Conservation (phyloP, 1,140 invertebrate genomes). For the Sycophila sp. region DNA sequence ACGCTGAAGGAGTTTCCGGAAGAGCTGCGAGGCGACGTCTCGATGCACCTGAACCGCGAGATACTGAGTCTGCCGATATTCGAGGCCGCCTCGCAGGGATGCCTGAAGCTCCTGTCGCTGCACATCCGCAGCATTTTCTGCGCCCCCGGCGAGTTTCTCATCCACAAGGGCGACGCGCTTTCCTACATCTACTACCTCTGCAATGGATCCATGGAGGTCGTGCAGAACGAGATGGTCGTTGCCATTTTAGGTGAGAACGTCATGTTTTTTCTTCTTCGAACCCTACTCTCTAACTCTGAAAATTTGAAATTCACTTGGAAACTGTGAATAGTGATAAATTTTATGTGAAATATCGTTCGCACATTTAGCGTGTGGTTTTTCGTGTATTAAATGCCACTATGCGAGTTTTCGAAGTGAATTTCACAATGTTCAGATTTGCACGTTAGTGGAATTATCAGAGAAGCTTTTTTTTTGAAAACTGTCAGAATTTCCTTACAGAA, state of each 20-base stretch:
- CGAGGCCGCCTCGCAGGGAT: constrained; percentile 90
- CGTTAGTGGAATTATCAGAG: no score
- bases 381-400: no score
- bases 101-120: constrained; percentile 88
- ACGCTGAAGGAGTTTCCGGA: constrained; percentile 96
- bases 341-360: no score
- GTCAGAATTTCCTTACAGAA: no score
- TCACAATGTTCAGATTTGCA: no score
- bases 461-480: no score
- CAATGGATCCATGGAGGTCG: constrained; percentile 98
- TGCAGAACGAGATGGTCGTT: constrained; percentile 97
- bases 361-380: no score
- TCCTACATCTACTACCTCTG: constrained; percentile 96
- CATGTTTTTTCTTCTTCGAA: neutral
- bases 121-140: constrained; percentile 94
- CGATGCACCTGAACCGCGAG: constrained; percentile 94
- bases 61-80: constrained; percentile 95
- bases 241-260: constrained; percentile 90
- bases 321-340: no score
- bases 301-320: no score
- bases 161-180: constrained; percentile 96
- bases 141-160: constrained; percentile 95
- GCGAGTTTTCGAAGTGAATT: no score
- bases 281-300: no score
- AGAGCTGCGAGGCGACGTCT: constrained; percentile 93